Evolutionary conservation across 2,797 vertebrate species (phyloP).

Genomic region (Galaxias olidus): DNA sequence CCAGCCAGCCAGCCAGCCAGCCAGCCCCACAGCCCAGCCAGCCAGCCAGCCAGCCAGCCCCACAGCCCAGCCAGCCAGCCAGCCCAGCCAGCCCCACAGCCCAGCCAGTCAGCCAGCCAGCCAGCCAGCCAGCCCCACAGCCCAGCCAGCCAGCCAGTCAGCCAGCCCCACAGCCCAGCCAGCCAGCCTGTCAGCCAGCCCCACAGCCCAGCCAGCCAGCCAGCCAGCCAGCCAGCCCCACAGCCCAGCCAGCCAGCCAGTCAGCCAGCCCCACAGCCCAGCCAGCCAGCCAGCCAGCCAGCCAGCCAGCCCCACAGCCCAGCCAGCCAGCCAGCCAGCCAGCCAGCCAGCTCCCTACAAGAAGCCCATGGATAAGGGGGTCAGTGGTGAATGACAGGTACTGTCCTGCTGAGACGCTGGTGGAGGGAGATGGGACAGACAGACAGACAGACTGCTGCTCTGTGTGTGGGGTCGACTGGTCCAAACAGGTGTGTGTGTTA

Average conservation of each 20-base stretch:
- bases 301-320: neutral
- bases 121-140: too few relatives aligned
- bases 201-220: too few relatives aligned
- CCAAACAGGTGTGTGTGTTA: neutral
- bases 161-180: too few relatives aligned
- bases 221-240: too few relatives aligned
- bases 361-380: conserved; percentile 19
- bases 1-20: too few relatives aligned
- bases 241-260: too few relatives aligned
- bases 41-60: neutral
- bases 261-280: too few relatives aligned
- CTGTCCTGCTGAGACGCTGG: conserved; percentile 1
- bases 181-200: too few relatives aligned
- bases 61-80: neutral
- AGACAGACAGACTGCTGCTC: neutral
- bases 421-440: neutral
- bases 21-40: too few relatives aligned
- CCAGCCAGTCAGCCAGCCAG: neutral
- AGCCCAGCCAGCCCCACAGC: too few relatives aligned
- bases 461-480: neutral
- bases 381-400: conserved; percentile 16
- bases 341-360: conserved; percentile 14
- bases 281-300: neutral
- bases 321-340: conserved; percentile 1
- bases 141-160: conserved; percentile 24